Evolutionary conservation across 2,113 vertebrate genomes (phyloP).

Genomic region (Ramphastos sulfuratus): DNA sequence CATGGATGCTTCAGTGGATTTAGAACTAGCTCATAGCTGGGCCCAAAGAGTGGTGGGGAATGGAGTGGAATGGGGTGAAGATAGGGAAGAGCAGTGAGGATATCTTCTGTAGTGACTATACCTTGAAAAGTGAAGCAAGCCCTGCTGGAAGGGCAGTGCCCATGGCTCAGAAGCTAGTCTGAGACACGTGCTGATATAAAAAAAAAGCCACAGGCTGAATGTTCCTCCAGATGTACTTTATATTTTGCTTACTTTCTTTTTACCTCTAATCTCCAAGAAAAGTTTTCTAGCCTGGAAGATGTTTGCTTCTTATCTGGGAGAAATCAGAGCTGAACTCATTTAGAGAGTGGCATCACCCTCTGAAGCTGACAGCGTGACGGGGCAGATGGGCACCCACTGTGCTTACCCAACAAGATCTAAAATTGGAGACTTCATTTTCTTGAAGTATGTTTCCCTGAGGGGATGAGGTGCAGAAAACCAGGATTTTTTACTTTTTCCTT

Average conservation of each 20-base stretch:
- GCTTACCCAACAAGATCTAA: constrained; percentile 39
- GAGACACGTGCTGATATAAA: not conserved
- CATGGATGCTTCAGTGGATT: too few species aligned
- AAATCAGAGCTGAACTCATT: constrained; percentile 25
- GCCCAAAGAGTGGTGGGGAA: too few species aligned
- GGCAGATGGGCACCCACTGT: constrained; percentile 35
- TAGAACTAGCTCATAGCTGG: too few species aligned
- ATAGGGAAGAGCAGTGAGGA: not conserved
- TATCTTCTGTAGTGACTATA: not conserved
- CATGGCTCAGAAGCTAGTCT: not conserved
- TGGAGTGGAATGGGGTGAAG: too few species aligned
- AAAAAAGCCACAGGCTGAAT: fast-evolving
- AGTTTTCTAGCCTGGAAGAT: not conserved
- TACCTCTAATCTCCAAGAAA: not conserved
- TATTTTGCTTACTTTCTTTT: not conserved
- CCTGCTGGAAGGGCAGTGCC: not conserved
- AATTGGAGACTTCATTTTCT: constrained; percentile 56
- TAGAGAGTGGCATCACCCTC: constrained; percentile 9
- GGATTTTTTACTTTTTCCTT: not conserved
- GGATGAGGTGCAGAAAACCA: constrained; percentile 32
- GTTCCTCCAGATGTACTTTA: not conserved
- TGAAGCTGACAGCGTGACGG: not conserved
- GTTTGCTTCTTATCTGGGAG: constrained; percentile 5
- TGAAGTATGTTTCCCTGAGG: constrained; percentile 57
- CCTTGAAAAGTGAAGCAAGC: not conserved